Base-by-base conservation (phyloP, 2,797 vertebrate genomes). In the Oreortyx pictus region DNA sequence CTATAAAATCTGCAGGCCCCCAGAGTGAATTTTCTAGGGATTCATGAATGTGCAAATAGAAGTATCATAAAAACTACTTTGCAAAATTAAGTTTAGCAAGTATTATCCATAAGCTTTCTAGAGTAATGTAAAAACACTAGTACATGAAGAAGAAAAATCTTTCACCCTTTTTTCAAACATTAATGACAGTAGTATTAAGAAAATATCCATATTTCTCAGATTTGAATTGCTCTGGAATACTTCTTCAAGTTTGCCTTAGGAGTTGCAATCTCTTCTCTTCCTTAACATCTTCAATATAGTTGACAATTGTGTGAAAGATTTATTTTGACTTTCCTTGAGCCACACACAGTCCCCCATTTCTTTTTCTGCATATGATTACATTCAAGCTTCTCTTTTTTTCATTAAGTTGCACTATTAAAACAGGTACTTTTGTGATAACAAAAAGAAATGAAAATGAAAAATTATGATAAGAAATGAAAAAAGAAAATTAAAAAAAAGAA, bases 191-290 rank as follows among this genome's bases (percentile, higher is more conserved):
- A 75, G 35, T 47, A 77, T 70, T 44, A 91, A 89, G 84, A 67
- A 94, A 89, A 93, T 65, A 56, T 75, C 41, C 68, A 4, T 67
- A n/a, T 80, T 59, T 31, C 31, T 75, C 17, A 74, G 20, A 54
- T 87, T 46, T 87, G 33, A 78, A 81, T 23, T 59, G 49, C 33
- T 92, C 35, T 88, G 92, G 31, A 93, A 66, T 74, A 66, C 50
- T 88, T 23, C 61, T 78, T 82, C 33, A 68, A 46, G 20, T 82
- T 77, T 80, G 77, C 27, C 18, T 82, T 18, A 82, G 47, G 24
- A 79, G 24, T 11, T 90, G 52, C 72, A 71, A 8, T 74, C 54
- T 78, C 13, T 67, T 80, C 37, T 66, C 33, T 75, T 6, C 23
- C 61, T 89, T 86, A 86, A 67, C 18, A n/a, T 43, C 37, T 54